Evolutionary conservation across 2,888 invertebrate genomes (phyloP).

Genomic region (Notocelia uddmanniana): DNA sequence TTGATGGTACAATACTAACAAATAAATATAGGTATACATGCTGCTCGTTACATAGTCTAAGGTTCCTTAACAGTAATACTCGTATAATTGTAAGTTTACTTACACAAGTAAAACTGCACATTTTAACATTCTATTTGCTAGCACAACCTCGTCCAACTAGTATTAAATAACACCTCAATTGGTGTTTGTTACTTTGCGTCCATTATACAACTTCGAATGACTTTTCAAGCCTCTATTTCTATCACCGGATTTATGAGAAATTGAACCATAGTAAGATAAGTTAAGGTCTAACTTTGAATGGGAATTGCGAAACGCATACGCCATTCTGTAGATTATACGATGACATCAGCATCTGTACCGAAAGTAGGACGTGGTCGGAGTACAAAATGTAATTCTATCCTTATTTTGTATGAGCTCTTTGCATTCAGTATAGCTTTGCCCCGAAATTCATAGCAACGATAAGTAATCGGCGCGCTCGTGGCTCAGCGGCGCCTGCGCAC

Average conservation of each 20-base stretch:
- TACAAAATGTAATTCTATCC: neutral
- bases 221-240: neutral
- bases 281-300: neutral
- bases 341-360: neutral
- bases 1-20: too few relatives aligned
- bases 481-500: too few relatives aligned
- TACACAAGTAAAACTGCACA: constrained; percentile 14
- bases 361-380: constrained; percentile 9
- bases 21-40: too few relatives aligned
- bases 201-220: neutral
- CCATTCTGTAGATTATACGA: neutral
- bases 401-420: neutral
- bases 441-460: neutral
- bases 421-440: neutral
- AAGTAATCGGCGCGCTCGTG: too few relatives aligned
- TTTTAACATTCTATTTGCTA: constrained; percentile 7
- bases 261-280: neutral
- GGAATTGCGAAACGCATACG: neutral
- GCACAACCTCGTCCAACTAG: neutral
- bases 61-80: too few relatives aligned
- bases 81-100: neutral
- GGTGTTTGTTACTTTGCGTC: neutral
- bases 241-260: neutral
- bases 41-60: too few relatives aligned
- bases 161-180: constrained; percentile 4